Evolutionary conservation across 2,888 invertebrate genomes (phyloP).

Genomic region (Petrolisthes cinctipes): DNA sequence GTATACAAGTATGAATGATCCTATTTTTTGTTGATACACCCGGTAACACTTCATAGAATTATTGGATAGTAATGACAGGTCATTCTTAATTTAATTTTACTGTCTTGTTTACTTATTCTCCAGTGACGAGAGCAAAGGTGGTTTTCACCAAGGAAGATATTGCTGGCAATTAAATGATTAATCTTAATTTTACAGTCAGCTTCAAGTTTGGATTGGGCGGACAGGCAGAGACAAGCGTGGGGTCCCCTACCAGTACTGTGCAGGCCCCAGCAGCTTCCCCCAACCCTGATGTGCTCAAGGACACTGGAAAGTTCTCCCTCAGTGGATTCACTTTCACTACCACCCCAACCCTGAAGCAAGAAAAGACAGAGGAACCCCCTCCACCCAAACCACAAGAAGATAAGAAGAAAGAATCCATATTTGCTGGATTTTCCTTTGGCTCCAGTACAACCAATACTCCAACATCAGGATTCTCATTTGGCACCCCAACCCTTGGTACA

Average conservation of each 20-base stretch:
- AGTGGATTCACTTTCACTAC: conserved; percentile 65
- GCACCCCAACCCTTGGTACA: conserved; percentile 8
- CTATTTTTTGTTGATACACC: no score
- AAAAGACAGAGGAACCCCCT: conserved; percentile 41
- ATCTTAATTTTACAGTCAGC: conserved; percentile 30
- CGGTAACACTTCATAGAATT: no score
- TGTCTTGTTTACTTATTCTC: not conserved
- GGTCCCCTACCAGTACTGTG: not conserved
- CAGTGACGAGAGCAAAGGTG: no score
- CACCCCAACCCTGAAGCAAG: conserved; percentile 49
- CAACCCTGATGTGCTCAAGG: not conserved
- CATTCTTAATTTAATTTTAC: no score
- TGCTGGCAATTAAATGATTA: not conserved
- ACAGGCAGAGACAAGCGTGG: not conserved
- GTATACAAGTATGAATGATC: no score
- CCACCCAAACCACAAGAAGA: conserved; percentile 32
- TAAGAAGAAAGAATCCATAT: conserved; percentile 58
- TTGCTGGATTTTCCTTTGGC: conserved; percentile 63
- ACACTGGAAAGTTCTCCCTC: conserved; percentile 40
- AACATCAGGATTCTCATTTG: conserved; percentile 35
- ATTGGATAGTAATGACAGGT: no score
- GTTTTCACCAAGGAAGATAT: not conserved
- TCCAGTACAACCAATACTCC: conserved; percentile 16
- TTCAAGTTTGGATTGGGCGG: conserved; percentile 39
- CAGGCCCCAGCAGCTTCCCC: not conserved